Evolutionary conservation across 2,797 vertebrate species (phyloP).

Genomic region (Lithobates sylvaticus): DNA sequence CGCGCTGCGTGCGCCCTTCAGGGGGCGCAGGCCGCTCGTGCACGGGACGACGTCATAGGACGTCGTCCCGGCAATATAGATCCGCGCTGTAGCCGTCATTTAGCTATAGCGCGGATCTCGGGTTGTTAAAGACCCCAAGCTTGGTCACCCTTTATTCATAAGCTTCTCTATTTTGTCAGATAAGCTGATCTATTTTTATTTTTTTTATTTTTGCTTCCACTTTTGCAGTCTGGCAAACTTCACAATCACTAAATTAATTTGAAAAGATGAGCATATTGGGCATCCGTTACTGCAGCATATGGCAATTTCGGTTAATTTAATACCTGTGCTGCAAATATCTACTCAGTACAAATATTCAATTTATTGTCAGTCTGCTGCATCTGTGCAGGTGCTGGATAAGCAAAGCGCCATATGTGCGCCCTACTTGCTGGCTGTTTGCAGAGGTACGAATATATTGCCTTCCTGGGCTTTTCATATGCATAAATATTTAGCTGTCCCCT

Average conservation of each 20-base stretch:
- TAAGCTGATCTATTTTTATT: neutral
- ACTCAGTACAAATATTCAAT: constrained; percentile 47
- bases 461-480: constrained; percentile 17
- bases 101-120: too few species aligned
- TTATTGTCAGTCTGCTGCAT: constrained; percentile 47
- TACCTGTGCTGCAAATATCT: constrained; percentile 43
- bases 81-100: too few species aligned
- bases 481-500: neutral
- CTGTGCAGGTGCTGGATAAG: constrained; percentile 46
- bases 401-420: constrained; percentile 36
- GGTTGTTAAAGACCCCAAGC: too few species aligned
- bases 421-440: constrained; percentile 9
- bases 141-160: neutral
- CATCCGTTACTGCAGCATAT: constrained; percentile 38
- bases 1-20: too few species aligned
- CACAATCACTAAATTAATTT: constrained; percentile 52
- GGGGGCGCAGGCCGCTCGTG: too few species aligned
- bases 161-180: neutral
- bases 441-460: neutral
- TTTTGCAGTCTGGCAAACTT: constrained; percentile 34
- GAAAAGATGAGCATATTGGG: constrained; percentile 25
- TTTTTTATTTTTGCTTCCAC: neutral
- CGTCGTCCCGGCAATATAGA: too few species aligned
- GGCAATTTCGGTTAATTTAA: constrained; percentile 50
- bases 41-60: too few species aligned